A percentile compares a stretch with the other conserved stretches of the same genome.
These are phyloP conservation scores for Calyptomena viridis DNA, from an alignment of 2,113 vertebrate genomes.

Conservation along the genomic window DNA sequence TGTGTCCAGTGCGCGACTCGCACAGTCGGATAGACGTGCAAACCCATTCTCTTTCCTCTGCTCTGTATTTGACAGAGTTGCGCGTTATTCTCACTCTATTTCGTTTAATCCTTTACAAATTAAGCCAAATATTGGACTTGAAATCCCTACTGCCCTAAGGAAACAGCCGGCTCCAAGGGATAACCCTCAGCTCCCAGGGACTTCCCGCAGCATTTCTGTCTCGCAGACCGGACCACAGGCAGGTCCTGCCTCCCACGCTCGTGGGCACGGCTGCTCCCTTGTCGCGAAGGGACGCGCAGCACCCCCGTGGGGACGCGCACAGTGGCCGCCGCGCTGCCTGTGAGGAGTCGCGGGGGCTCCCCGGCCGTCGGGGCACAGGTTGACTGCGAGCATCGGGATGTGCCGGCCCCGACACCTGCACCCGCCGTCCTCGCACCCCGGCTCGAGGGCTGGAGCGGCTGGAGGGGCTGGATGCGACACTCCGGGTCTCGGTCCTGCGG, in stretches of 20 bases:
- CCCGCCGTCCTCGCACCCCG: too few species aligned
- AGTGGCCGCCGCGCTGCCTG: background rate
- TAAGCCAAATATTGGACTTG: background rate
- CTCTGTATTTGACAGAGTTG: background rate
- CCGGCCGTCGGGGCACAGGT: background rate
- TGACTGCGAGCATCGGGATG: background rate
- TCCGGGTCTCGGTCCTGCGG: background rate
- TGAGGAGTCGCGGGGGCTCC: fast-evolving
- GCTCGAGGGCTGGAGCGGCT: background rate
- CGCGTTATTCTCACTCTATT: background rate
- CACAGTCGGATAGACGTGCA: fast-evolving
- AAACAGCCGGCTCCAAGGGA: background rate
- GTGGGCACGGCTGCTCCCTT: background rate
- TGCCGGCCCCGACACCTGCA: too few species aligned
- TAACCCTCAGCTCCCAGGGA: background rate
- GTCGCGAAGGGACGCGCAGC: background rate
- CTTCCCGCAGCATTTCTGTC: background rate
- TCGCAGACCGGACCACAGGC: background rate
- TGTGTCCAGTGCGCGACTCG: background rate
- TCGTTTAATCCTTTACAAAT: background rate
- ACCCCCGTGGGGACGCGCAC: too few species aligned
- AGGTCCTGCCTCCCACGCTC: background rate
- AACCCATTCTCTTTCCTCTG: background rate
- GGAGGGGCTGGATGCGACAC: background rate
- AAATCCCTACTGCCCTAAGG: background rate